Base-by-base conservation (phyloP, 2,888 invertebrate genomes). In the Cordilura impudica region DNA sequence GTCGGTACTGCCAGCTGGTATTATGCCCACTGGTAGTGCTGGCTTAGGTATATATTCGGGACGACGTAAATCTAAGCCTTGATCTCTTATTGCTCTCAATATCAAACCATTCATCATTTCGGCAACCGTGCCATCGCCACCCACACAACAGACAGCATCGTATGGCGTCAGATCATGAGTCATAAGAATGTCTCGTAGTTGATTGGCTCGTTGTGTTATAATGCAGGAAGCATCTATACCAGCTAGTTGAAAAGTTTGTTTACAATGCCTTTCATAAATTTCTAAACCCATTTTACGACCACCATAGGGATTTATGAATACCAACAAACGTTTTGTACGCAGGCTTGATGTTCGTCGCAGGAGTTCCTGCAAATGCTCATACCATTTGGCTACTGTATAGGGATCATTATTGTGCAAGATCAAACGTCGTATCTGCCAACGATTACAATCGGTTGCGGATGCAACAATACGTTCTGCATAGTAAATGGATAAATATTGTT, bases 71-170 rank as follows among this genome's bases (percentile, higher is more conserved):
- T 90, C 87, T 66, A 89, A 60, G 14, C 84, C 84, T 12, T 85
- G 65, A 70, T 89, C 90, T 19, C 85, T 85, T 78, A 89, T 88
- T 0, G 86, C 84, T n/a, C 95, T 94, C 91, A 91, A 73, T 90
- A 91, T 77, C 2, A 95, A 88, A 0, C 96, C 95, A 87, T 95
- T 95, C 81, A 93, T 93, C 26, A 96, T 91, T 89, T 97, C 97
- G 6, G 95, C 93, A 83, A 96, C 94, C 49, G 96, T 95, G 0
- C 97, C 97, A 88, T 97, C 97, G 0, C 97, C 97, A 0, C 97
- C 97, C 7, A 97, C 94, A 88, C 95, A 94, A 16, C 94, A 93
- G 18, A 96, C 91, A 0, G 94, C 95, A 90, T 94, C 92, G 82
- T 91, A 92, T 82, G 90, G 90, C 79, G 93, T 92, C 77, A 93